Percentiles rank a stretch among this genome's conserved stretches.
These are phyloP conservation scores for Trileptium ribeirensis DNA, from an alignment of 2,888 invertebrate species.

Conservation along the genomic window DNA sequence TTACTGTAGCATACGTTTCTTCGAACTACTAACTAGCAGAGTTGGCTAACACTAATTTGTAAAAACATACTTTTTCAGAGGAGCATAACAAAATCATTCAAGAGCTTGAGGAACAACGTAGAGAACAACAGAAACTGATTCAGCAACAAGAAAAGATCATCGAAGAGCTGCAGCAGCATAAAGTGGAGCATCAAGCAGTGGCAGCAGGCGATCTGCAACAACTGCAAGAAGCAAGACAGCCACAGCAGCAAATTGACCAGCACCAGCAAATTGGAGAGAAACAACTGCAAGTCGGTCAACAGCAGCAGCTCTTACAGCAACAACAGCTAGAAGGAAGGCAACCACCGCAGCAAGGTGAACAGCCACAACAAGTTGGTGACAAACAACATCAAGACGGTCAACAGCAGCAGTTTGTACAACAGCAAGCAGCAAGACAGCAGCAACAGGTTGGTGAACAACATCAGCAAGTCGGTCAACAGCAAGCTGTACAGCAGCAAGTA, in stretches of 20 bases:
- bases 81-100: constrained; percentile 10
- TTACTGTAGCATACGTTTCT: no score
- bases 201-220: not conserved
- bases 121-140: constrained; percentile 46
- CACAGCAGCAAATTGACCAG: not conserved
- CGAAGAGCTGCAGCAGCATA: constrained; percentile 48
- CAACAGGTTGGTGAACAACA: not conserved
- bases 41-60: no score
- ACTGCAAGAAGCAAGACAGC: not conserved
- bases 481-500: not conserved
- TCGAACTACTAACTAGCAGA: no score
- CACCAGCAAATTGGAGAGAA: no score
- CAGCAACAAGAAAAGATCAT: constrained; percentile 49
- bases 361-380: not conserved
- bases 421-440: not conserved
- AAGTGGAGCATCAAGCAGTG: constrained; percentile 32
- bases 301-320: not conserved
- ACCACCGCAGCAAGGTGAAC: not conserved
- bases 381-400: not conserved
- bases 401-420: not conserved
- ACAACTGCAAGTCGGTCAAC: not conserved
- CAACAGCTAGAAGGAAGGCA: no score
- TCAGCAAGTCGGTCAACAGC: not conserved
- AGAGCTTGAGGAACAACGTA: constrained; percentile 45
- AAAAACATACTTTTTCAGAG: not conserved